Base-by-base conservation (phyloP, 2,888 invertebrate species). In the Cheilosia impressa region DNA sequence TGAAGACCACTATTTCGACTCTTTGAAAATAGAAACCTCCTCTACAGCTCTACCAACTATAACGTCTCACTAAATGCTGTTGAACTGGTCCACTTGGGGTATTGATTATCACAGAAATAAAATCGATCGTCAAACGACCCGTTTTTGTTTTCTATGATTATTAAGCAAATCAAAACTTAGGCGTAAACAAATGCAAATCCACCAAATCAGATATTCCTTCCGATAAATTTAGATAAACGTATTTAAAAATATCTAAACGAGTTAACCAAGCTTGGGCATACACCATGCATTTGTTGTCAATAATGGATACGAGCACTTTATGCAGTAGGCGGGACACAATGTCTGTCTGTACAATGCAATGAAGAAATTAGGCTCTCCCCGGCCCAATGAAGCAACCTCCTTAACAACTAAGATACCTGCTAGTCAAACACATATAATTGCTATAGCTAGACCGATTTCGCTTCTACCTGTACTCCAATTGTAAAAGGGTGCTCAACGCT, bases 131-230 rank as follows among this genome's bases (percentile, higher is more conserved):
- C 10, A 41, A 53, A 4, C 24, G 24, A 22, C 0, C 27, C 52
- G 53, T 22, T 43, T 38, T 45, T 41, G 19, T 55, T 31, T 31
- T 17, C 63, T 50, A 57, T 57, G 47, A 2, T 31, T 45, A 34
- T 47, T 27, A 41, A 13, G 19, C 41, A 62, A 55, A 68, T 24
- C 27, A 24, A 24, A 50, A 5, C 53, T 31, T 24, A 45, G 19
- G 13, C 27, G 24, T 38, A 47, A 65, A 27, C 76, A 76, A 69
- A 84, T 84, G 71, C 80, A 84, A 84, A 79, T 79, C 38, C 62
- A 52, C 60, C 45, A 75, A 75, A 53, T 79, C 65, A 69, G 22
- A n/a, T 58, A 63, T 75, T 66, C 58, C 41, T 31, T 84, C 71
- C 19, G 65, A 69, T 58, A 71, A 80, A 84, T 80, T 66, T 80